Evolutionary conservation across 2,797 vertebrate species (phyloP).

Genomic region (Yasuhikotakia modesta): DNA sequence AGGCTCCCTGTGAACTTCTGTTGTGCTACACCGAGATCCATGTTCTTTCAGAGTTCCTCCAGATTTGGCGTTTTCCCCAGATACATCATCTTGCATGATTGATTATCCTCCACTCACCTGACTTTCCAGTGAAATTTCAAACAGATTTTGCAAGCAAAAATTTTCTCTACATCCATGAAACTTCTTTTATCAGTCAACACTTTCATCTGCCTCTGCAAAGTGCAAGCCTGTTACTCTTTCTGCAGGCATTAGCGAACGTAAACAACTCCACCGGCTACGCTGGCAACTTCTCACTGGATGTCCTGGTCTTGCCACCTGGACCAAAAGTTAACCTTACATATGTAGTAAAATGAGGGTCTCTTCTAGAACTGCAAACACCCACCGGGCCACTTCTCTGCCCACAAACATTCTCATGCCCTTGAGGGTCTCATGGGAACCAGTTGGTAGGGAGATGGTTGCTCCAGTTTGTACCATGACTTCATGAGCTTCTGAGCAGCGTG

Average conservation of each 20-base stretch:
- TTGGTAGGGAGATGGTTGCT: slow-evolving; percentile 50
- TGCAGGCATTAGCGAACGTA: slow-evolving; percentile 10
- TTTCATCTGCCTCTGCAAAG: slow-evolving; percentile 36
- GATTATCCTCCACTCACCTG: slow-evolving; percentile 47
- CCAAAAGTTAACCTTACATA: slow-evolving; percentile 63
- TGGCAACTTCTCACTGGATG: slow-evolving; percentile 58
- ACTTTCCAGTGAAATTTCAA: slow-evolving; percentile 48
- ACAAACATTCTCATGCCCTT: slow-evolving; percentile 60
- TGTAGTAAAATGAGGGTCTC: slow-evolving; percentile 62
- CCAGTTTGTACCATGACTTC: slow-evolving; percentile 36
- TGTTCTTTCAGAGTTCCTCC: slow-evolving; percentile 36
- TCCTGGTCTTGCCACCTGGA: slow-evolving; percentile 65
- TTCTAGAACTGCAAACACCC: slow-evolving; percentile 60
- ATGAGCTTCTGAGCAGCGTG: slow-evolving; percentile 39
- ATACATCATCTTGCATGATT: slow-evolving; percentile 44
- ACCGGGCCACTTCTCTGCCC: slow-evolving; percentile 54
- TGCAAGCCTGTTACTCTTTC: not conserved
- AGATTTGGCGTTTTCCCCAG: slow-evolving; percentile 43
- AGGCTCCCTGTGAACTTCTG: slow-evolving; percentile 11
- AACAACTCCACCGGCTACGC: slow-evolving; percentile 9
- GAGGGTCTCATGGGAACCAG: slow-evolving; percentile 38
- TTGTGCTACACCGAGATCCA: slow-evolving; percentile 22
- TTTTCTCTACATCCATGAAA: slow-evolving; percentile 33
- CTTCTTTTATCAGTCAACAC: slow-evolving; percentile 40
- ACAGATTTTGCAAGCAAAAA: slow-evolving; percentile 30